Conservation (phyloP, 1,140 invertebrate species). For the Antheraea mylitta region DNA sequence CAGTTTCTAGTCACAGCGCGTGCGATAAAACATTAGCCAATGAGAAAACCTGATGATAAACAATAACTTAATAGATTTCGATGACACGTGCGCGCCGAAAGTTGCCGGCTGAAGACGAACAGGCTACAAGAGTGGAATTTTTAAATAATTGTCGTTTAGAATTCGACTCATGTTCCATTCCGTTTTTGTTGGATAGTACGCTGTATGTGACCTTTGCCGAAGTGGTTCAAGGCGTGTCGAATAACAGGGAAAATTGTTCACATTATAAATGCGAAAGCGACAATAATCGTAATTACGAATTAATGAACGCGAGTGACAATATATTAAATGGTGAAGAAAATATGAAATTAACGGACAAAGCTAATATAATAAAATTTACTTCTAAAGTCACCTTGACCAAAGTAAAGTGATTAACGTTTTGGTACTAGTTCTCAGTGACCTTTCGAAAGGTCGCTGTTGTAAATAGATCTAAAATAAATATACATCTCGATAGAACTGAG, state of each 20-base stretch:
- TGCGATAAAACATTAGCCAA: background rate
- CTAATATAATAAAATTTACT: too few species aligned
- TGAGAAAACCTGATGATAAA: background rate
- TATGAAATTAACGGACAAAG: background rate
- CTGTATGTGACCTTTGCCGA: conserved; percentile 25
- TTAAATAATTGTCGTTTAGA: conserved; percentile 18
- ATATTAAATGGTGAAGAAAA: too few species aligned
- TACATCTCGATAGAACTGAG: too few species aligned
- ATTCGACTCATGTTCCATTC: conserved; percentile 24
- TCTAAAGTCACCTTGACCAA: background rate
- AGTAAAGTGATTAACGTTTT: conserved; percentile 33
- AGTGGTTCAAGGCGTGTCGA: conserved; percentile 27
- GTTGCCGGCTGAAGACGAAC: conserved; percentile 11
- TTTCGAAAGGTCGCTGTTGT: conserved; percentile 22
- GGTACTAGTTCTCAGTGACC: conserved; percentile 23
- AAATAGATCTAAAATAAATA: too few species aligned
- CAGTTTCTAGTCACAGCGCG: background rate
- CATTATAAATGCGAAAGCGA: conserved; percentile 13
- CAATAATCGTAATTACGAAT: background rate
- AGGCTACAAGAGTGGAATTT: conserved; percentile 24
- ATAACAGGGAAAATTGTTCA: conserved; percentile 14
- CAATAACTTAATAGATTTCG: conserved; percentile 12
- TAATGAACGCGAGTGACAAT: too few species aligned
- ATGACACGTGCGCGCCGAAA: conserved; percentile 21
- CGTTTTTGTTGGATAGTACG: conserved; percentile 22